A percentile compares a stretch with the other conserved stretches of the same genome.
phyloP scores from a whole-genome alignment of 2,888 invertebrate species.

The Palloptera scutellata region DNA sequence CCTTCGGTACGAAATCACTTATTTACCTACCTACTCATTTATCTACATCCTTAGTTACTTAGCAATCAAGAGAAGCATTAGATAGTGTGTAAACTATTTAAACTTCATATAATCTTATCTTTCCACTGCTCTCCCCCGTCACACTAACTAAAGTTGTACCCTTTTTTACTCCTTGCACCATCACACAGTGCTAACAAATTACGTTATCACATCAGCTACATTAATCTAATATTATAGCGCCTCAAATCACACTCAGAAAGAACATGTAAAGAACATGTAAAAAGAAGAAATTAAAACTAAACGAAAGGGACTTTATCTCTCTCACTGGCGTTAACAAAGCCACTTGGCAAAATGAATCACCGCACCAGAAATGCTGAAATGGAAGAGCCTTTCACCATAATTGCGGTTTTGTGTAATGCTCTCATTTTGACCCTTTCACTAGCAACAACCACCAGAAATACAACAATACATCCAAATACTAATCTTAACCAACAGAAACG shows the following conservation, averaged over 20 bases:
- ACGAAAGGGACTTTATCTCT: background rate
- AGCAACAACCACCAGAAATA: background rate
- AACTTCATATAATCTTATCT: background rate
- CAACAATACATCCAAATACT: background rate
- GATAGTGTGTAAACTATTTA: slow-evolving; percentile 13
- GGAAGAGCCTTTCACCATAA: background rate
- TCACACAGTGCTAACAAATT: slow-evolving; percentile 30
- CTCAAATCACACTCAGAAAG: slow-evolving; percentile 21
- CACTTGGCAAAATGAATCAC: background rate
- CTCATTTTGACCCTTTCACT: slow-evolving; percentile 1
- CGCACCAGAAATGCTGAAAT: slow-evolving; percentile 1
- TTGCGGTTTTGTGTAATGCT: background rate
- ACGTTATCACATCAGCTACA: slow-evolving; percentile 29
- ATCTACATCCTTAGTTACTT: too few relatives aligned
- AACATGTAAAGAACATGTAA: background rate
- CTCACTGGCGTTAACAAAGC: background rate
- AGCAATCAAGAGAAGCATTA: too few relatives aligned
- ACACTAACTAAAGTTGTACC: background rate
- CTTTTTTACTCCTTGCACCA: slow-evolving; percentile 7
- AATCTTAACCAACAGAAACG: background rate
- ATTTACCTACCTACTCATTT: background rate
- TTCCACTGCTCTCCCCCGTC: background rate
- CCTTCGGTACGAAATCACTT: too few relatives aligned
- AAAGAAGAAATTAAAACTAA: background rate
- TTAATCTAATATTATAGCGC: slow-evolving; percentile 30